Conservation (phyloP, 1,140 invertebrate species). For the Wasmannia auropunctata region DNA sequence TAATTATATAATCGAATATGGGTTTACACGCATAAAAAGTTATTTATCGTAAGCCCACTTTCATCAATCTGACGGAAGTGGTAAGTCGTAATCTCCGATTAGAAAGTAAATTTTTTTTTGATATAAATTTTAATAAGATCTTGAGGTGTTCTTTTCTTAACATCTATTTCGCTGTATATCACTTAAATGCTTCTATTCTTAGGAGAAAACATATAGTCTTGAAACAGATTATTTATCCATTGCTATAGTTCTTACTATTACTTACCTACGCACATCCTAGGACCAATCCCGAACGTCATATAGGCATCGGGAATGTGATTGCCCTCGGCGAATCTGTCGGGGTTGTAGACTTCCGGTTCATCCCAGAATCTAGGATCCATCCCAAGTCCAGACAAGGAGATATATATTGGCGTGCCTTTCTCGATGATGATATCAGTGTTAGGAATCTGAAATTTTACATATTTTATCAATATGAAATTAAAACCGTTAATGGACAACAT, state of each 20-base stretch:
- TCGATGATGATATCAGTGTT: conserved; percentile 79
- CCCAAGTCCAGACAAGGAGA: conserved; percentile 79
- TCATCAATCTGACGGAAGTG: background rate
- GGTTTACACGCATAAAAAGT: background rate
- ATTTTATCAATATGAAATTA: background rate
- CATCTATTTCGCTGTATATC: background rate
- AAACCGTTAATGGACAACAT: background rate
- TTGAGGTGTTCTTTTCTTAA: background rate
- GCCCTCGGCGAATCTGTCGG: conserved; percentile 82
- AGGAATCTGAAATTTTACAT: conserved; percentile 74
- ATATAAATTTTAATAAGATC: background rate
- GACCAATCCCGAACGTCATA: conserved; percentile 72
- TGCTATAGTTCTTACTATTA: background rate
- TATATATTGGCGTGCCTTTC: conserved; percentile 77
- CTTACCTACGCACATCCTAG: conserved; percentile 75
- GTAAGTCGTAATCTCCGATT: background rate
- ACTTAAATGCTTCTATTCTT: background rate
- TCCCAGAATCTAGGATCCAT: conserved; percentile 80
- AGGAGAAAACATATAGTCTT: background rate
- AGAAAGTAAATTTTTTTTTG: background rate
- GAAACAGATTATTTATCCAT: background rate
- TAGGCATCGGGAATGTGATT: conserved; percentile 67
- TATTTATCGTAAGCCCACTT: background rate
- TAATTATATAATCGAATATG: background rate
- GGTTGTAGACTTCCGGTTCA: conserved; percentile 84